Base-by-base conservation (phyloP, 2,797 vertebrate species). In the Knipowitschia caucasica region DNA sequence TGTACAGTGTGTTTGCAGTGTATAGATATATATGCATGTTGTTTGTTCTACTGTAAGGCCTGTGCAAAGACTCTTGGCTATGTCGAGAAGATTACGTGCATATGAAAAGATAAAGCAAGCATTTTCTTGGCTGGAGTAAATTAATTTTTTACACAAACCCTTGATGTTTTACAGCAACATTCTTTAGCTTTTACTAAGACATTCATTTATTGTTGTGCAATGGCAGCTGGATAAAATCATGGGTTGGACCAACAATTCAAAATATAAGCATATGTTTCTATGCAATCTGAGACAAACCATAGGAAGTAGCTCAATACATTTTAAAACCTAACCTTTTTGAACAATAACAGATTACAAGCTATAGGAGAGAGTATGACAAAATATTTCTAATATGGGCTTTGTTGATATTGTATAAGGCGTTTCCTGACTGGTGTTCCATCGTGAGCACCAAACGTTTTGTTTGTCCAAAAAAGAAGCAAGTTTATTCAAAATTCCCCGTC, bases 121-220 rank as follows among this genome's bases (percentile, higher is more conserved):
- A 20, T 30, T 47, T 30, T 18, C 27, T 47, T 31, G 45, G 45
- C 27, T 12, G 10, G 4, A 18, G n/a, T 29, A 18, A 9, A 29
- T 6, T 24, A 12, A 25, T 45, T 27, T 17, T 2, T 18, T 17
- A 3, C 2, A 18, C 27, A 46, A 30, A 30, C 5, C 17, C 4
- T 31, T 47, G 45, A 47, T 12, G 17, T 20, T 30, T 31, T 31
- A 30, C 45, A 46, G 27, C 45, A 30, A 12, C 27, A 47, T 47
- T 20, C 45, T 47, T 47, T 20, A 12, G 17, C 27, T 21, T 20
- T 47, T 31, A 47, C 45, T 30, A 30, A 31, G 17, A 20, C 2
- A 47, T 47, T 31, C 31, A 30, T 6, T 11, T 31, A 47, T 20
- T 12, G 40, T 14, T 43, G 44, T 27, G 26, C 15, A 46, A 46